Base-by-base conservation (phyloP, 35 echinoderm and acorn worm genomes). In the Lytechinus pictus region DNA sequence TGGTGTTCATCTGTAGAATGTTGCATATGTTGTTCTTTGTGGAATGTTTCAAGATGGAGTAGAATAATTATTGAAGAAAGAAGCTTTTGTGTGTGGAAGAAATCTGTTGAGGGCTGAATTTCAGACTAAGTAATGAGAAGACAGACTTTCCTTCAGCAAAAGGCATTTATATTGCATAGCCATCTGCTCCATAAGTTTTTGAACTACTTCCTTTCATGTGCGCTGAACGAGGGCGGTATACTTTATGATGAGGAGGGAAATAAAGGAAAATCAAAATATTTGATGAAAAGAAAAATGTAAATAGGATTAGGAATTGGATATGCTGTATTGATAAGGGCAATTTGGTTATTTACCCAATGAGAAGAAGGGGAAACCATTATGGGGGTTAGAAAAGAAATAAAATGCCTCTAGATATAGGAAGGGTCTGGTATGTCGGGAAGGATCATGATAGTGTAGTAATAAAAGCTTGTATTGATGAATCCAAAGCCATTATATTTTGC, bases 111-210 rank as follows among this genome's bases (percentile, higher is more conserved):
- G 66, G 66, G 66, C 66, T 79, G 66, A n/a, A 79, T 79, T 24
- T n/a, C 4, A 79, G 66, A 79, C 66, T 79, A 79, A 24, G n/a
- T 9, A 79, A 79, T 79, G 66, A 79, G 19, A 16, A 79, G 66
- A 24, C 66, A 90, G 88, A 90, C 29, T 90, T 90, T 90, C 88
- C 28, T 90, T 90, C 88, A 90, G 88, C 88, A 90, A 90, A 90
- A 90, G 88, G 88, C 52, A 90, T 90, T 90, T 90, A 54, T 90
- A 90, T 90, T 44, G 52, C 88, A 90, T 90, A 51, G 88, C 88
- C 88, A 90, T 90, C 88, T 90, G 88, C 52, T 90, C 27, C 4
- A 51, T 89, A 52, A 54, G 28, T 52, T 52, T 90, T 54, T 90
- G 7, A 52, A 52, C 88, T 44, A 90, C 88, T 90, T 90, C 88